Base-by-base conservation (phyloP, 2,113 vertebrate genomes). In the Mastomys natalensis region DNA sequence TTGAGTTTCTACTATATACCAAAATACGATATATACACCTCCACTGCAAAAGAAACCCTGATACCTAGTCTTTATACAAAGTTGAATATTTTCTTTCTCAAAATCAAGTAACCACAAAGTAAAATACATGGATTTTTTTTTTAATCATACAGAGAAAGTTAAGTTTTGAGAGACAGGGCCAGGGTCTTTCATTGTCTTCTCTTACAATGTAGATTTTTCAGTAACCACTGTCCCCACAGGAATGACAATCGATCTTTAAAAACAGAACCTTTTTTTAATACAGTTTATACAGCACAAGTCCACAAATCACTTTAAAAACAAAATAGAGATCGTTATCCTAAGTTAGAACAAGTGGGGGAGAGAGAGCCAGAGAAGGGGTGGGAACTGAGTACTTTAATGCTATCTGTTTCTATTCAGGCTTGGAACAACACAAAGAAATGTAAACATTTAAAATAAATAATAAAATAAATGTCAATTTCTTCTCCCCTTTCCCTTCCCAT, bases 361-460 rank as follows among this genome's bases (percentile, higher is more conserved):
- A 64, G 22, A 26, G 70, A 64, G 40, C 1, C 3, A 37, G 68
- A 93, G 48, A 10, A 29, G 92, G 96, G 89, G 37, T 97, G 72
- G 64, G 96, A 94, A 98, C 64, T 51, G 84, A 98, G 91, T 97
- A 97, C 98, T 98, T 98, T 98, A 99, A 98, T 99, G 98, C 98
- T 98, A 97, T 97, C 96, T 97, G 98, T 98, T 98, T 98, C 98
- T 98, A 98, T 95, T 98, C 97, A 98, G 98, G 98, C 97, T 98
- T 98, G 96, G 87, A 98, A 98, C 94, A 98, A 98, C 97, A 98
- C 97, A 98, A 98, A 97, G 97, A 97, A 98, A 98, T 99, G 98
- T 99, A 99, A 99, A 99, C 98, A 98, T 98, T 98, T 98, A 97
- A 98, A 99, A 99, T 99, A 99, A 99, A 99, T 99, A 98, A 99